Evolutionary conservation across 1,140 invertebrate genomes (phyloP).

Genomic region (Drosophila repleta): DNA sequence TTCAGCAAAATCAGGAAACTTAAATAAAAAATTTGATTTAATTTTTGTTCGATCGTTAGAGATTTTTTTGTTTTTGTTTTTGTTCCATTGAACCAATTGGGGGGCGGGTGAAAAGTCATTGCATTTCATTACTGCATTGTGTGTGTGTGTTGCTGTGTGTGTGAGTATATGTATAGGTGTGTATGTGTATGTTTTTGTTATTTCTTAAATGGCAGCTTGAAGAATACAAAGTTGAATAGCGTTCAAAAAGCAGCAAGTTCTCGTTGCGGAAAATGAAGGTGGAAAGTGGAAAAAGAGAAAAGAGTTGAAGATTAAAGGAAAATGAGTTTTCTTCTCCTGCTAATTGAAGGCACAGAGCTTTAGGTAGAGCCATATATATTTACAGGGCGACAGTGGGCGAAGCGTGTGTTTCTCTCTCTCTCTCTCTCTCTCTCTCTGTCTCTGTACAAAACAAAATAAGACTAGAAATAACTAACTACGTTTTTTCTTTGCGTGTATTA

Average conservation of each 20-base stretch:
- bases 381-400: conserved; percentile 52
- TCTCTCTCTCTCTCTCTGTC: no score
- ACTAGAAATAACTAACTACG: conserved; percentile 79
- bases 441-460: conserved; percentile 54
- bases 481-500: not conserved
- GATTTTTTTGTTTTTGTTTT: no score
- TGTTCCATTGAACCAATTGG: conserved; percentile 70
- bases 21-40: conserved; percentile 1
- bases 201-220: conserved; percentile 72
- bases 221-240: conserved; percentile 69
- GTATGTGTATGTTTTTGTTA: conserved; percentile 33
- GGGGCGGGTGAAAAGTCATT: conserved; percentile 43
- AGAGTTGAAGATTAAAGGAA: no score
- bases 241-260: conserved; percentile 44
- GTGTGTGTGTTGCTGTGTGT: conserved; percentile 27
- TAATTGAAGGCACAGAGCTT: conserved; percentile 45
- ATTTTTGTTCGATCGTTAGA: conserved; percentile 32
- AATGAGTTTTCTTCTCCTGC: no score
- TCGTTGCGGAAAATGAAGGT: not conserved
- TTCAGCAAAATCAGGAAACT: not conserved
- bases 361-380: conserved; percentile 80
- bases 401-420: conserved; percentile 32
- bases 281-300: no score
- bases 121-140: conserved; percentile 50
- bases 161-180: conserved; percentile 8